Evolutionary conservation across 2,888 invertebrate species (phyloP), one percentile per base, ranked within the genome.

Genomic region (Chironomus riparius): DNA sequence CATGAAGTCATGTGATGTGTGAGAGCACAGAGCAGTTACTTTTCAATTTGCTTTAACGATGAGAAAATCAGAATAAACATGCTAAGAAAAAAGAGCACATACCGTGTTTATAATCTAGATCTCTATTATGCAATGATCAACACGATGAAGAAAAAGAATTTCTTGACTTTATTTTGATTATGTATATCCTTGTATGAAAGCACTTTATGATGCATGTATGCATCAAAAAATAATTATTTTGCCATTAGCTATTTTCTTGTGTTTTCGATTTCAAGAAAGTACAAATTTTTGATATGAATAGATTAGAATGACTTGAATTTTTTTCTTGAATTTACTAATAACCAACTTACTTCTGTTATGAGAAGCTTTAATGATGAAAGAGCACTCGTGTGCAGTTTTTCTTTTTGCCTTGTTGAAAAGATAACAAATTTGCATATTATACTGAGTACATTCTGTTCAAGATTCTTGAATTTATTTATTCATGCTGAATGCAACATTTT

Each of bases 71-170:
- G 22, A 65, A 65, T 65, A 22, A 21, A 21, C 21, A 65, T 65
- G 65, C 65, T 24, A 22, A 18, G 21, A 24, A 56, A n/a, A 65
- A 21, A 65, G 65, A 65, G 65, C 65, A 24, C 62, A 38, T 73
- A 28, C 24, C 72, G 72, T 73, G 72, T 22, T 3, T n/a, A 4
- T 38, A 28, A 73, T 73, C 72, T 38, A 28, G 61, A 73, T 73
- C 38, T 62, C 28, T 28, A 73, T 73, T 62, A 73, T 73, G 72
- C 72, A 73, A 73, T 47, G 50, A 48, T 22, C n/a, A 28, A 38
- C 28, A 18, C 28, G 68, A 47, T 15, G 7, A 15, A 56, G 6
- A 28, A 28, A 28, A 28, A 28, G 38, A 38, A 38, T 38, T 38
- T 38, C 38, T 38, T 38, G 38, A 38, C 38, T 38, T 38, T 38